A percentile compares a stretch with the other conserved stretches of the same genome.
phyloP scores from a whole-genome alignment of 2,113 vertebrate species.

The Siniperca knerii region DNA sequence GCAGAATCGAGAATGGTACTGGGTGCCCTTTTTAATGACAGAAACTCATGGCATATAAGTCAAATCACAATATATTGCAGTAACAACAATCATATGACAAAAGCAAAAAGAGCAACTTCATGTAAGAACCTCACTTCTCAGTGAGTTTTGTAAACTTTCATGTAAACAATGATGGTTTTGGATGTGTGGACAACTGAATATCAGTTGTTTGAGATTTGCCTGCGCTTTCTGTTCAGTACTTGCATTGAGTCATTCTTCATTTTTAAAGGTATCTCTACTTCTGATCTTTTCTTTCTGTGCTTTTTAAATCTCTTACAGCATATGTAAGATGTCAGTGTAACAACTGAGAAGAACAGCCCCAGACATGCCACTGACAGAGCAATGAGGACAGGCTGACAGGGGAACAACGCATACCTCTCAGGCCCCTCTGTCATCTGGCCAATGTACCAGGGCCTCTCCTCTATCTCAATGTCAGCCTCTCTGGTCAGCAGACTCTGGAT shows the following conservation, averaged over 20 bases:
- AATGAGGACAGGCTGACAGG: slow-evolving; percentile 90
- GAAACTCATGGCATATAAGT: slow-evolving; percentile 1
- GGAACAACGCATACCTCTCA: slow-evolving; percentile 85
- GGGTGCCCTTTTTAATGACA: background rate
- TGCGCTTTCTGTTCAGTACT: slow-evolving; percentile 88
- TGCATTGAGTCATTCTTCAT: slow-evolving; percentile 87
- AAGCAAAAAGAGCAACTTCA: slow-evolving; percentile 51
- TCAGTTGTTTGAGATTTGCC: slow-evolving; percentile 96
- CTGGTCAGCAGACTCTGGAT: slow-evolving; percentile 93
- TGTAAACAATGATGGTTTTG: slow-evolving; percentile 76
- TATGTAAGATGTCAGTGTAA: slow-evolving; percentile 92
- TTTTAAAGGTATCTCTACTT: slow-evolving; percentile 94
- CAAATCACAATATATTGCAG: background rate
- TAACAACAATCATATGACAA: slow-evolving; percentile 38
- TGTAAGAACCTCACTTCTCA: slow-evolving; percentile 56
- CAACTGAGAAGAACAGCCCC: slow-evolving; percentile 89
- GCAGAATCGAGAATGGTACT: background rate
- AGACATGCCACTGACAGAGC: slow-evolving; percentile 91
- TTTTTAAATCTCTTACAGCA: slow-evolving; percentile 90
- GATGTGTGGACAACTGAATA: slow-evolving; percentile 28
- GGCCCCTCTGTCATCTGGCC: slow-evolving; percentile 89
- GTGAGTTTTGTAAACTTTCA: slow-evolving; percentile 76
- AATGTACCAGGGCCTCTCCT: slow-evolving; percentile 88
- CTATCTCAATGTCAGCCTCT: slow-evolving; percentile 91
- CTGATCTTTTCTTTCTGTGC: slow-evolving; percentile 86